These are phyloP conservation scores for Turritopsis rubra DNA, from an alignment of 30 jellyfish, hydroid and myxozoan genomes.

Conservation along the genomic window DNA sequence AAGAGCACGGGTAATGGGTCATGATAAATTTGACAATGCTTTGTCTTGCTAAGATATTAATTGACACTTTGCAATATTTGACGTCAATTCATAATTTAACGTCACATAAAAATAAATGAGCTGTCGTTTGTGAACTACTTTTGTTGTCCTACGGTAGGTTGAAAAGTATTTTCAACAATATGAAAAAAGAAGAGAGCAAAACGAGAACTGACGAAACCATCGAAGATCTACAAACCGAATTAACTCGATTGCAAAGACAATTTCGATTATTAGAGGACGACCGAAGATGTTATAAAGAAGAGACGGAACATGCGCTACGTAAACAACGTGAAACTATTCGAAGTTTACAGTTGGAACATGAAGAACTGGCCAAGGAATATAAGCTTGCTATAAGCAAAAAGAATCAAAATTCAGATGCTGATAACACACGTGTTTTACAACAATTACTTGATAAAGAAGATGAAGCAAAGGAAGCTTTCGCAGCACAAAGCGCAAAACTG, in stretches of 20 bases:
- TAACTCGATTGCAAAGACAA: conserved; percentile 63
- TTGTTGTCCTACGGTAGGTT: background rate
- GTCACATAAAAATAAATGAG: background rate
- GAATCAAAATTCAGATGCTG: conserved; percentile 32
- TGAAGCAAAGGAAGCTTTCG: conserved; percentile 31
- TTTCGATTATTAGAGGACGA: conserved; percentile 73
- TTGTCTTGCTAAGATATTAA: too few relatives aligned
- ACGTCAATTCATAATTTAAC: conserved; percentile 13
- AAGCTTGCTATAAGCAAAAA: conserved; percentile 42
- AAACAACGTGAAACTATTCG: conserved; percentile 48
- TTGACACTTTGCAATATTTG: too few relatives aligned
- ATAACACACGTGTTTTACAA: conserved; percentile 24
- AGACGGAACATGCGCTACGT: conserved; percentile 48
- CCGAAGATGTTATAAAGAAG: conserved; percentile 60
- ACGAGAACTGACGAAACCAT: conserved; percentile 29
- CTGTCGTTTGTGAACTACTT: background rate
- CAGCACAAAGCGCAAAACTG: conserved; percentile 15
- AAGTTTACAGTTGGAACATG: conserved; percentile 47
- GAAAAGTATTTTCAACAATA: background rate
- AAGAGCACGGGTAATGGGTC: background rate
- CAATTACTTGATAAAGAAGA: conserved; percentile 48
- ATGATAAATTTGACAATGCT: too few relatives aligned
- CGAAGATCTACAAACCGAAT: conserved; percentile 59
- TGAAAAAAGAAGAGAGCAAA: conserved; percentile 15
- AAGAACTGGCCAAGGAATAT: conserved; percentile 56